Base-by-base conservation (phyloP, 2,888 invertebrate genomes). In the Philereme vetulata region DNA sequence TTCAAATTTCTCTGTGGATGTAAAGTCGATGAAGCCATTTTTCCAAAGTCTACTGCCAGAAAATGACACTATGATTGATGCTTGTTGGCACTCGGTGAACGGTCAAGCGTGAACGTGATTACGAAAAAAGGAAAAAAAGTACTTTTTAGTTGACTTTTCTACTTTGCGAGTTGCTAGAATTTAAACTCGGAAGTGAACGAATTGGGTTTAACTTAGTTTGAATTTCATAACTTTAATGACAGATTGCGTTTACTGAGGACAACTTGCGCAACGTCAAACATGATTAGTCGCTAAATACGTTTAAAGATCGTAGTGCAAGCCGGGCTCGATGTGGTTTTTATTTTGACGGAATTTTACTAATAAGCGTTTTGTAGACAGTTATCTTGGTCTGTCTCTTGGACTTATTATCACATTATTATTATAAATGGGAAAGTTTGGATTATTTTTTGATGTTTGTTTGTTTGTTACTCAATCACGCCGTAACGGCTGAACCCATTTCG, bases 61-160 rank as follows among this genome's bases (percentile, higher is more conserved):
- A 85, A 85, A 87, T 87, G 88, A 87, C 86, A 82, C 62, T 64
- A 84, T 85, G 87, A 88, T 88, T 87, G 85, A 89, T 88, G 81
- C 66, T 76, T 71, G 62, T 68, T 65, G 68, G 71, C 68, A 74
- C 71, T 72, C 66, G 63, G 68, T 60, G 66, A 70, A 73, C 70
- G 71, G 77, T 71, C 77, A 78, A 76, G 75, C 74, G 76, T 72
- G 67, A 81, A 76, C 67, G 63, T 62, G 72, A 76, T 78, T 77
- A 74, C 56, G 51, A 51, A 64, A 62, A 64, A 53, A 60, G 51
- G 53, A 60, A 57, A 53, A 55, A 63, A 63, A 58, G 6, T 51
- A 21, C 36, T 56, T 52, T 44, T 56, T 44, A 43, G 46, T 54
- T 61, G 38, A 62, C 36, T 51, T 56, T 56, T 54, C 21, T 44